A percentile compares a stretch with the other conserved stretches of the same genome.
These are phyloP conservation scores for Trichoplax adhaerens DNA, from an alignment of 37 sponge, comb jelly and placozoan species.

Conservation along the genomic window DNA sequence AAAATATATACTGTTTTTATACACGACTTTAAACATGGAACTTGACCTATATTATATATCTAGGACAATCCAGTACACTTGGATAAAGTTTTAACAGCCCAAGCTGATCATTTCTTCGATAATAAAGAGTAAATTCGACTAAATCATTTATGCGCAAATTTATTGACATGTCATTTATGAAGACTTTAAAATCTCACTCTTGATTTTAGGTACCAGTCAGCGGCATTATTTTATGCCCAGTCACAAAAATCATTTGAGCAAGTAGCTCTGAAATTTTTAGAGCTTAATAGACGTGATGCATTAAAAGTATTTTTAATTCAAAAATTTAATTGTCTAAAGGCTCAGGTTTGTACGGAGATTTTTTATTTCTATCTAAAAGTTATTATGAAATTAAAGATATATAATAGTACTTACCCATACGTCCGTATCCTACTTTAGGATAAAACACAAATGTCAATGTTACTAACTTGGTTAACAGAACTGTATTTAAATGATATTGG, in stretches of 20 bases:
- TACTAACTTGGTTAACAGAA: constrained; percentile 69
- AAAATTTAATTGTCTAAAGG: constrained; percentile 52
- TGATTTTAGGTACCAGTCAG: constrained; percentile 42
- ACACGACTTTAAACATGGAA: no score
- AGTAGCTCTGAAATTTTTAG: constrained; percentile 76
- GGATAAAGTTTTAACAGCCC: constrained; percentile 21
- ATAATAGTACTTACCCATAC: no score
- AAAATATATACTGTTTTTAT: no score
- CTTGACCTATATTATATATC: no score
- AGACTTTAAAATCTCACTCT: background rate
- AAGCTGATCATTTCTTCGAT: constrained; percentile 72
- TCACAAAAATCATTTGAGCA: constrained; percentile 86
- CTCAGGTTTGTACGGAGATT: constrained; percentile 17
- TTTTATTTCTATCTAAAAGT: no score
- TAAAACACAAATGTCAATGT: constrained; percentile 65
- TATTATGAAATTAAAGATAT: no score
- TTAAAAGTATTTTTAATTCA: constrained; percentile 24
- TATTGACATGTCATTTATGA: background rate
- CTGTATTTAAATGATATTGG: constrained; percentile 67
- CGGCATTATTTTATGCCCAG: constrained; percentile 61
- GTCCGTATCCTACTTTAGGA: constrained; percentile 10
- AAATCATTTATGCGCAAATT: constrained; percentile 3
- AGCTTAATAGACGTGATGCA: constrained; percentile 5
- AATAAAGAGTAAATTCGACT: constrained; percentile 21
- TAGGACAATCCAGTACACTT: constrained; percentile 26